Conservation (phyloP, 2,888 invertebrate species). For the Tipula vernalis region DNA sequence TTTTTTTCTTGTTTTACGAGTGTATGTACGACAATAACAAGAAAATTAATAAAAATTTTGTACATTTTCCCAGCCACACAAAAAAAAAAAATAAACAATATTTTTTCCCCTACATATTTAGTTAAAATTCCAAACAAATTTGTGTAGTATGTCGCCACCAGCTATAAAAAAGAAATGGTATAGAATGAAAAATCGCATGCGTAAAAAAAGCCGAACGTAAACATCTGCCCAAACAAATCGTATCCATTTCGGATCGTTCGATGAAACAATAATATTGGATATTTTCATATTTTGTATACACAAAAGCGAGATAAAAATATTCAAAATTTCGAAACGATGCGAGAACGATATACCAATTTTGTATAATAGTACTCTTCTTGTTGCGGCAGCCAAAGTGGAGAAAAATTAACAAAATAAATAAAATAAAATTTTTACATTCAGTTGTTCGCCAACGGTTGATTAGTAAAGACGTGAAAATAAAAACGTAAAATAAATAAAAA, state of each 20-base stretch:
- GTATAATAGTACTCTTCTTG: neutral
- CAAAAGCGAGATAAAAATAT: neutral
- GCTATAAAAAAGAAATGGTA: neutral
- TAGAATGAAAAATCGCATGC: neutral
- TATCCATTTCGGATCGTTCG: neutral
- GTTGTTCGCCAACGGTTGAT: neutral
- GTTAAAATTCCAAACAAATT: neutral
- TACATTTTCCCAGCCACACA: neutral
- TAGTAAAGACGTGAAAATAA: neutral
- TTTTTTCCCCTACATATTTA: neutral
- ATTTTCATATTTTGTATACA: neutral
- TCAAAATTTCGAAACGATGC: neutral
- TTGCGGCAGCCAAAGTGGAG: neutral
- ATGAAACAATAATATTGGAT: neutral
- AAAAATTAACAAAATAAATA: neutral
- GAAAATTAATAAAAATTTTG: neutral
- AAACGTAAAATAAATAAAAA: neutral
- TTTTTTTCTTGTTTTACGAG: neutral
- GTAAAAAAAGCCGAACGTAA: neutral
- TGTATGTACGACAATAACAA: neutral
- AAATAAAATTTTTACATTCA: neutral
- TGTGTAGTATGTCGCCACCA: neutral
- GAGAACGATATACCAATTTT: neutral
- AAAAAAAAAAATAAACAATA: neutral
- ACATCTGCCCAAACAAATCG: neutral